phyloP scores from a whole-genome alignment of 2,888 invertebrate genomes.

The Neoitamus cyanurus region DNA sequence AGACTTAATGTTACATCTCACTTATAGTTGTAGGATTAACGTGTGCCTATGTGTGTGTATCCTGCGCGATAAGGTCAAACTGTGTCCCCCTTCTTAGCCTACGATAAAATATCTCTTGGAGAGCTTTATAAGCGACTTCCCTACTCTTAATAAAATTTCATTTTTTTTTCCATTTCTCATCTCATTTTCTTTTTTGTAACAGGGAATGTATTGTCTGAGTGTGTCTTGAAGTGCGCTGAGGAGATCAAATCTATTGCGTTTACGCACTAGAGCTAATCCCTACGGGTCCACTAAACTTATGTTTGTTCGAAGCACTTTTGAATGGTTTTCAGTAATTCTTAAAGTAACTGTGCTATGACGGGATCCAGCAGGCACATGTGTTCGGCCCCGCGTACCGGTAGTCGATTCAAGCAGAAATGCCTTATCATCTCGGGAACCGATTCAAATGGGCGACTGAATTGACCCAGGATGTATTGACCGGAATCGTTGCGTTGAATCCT shows the following conservation, averaged over 20 bases:
- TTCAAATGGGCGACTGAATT: constrained; percentile 91
- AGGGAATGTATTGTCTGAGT: constrained; percentile 38
- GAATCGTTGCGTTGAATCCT: constrained; percentile 84
- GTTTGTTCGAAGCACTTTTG: not conserved
- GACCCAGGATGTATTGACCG: constrained; percentile 89
- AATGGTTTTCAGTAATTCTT: constrained; percentile 58
- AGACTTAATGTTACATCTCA: constrained; percentile 21
- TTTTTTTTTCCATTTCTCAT: not conserved
- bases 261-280: not conserved
- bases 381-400: constrained; percentile 95
- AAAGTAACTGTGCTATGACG: constrained; percentile 84
- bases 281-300: not conserved
- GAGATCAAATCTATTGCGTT: not conserved
- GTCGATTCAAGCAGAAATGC: constrained; percentile 91
- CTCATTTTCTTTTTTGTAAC: not conserved
- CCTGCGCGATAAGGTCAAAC: constrained; percentile 33
- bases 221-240: constrained; percentile 3
- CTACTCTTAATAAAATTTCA: not conserved
- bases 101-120: constrained; percentile 44
- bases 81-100: constrained; percentile 26
- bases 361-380: constrained; percentile 96
- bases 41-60: not conserved
- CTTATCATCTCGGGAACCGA: constrained; percentile 95
- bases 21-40: constrained; percentile 14
- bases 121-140: constrained; percentile 29